These are phyloP conservation scores for Pseudoatta argentina DNA, from an alignment of 1,140 invertebrate species.

Conservation along the genomic window DNA sequence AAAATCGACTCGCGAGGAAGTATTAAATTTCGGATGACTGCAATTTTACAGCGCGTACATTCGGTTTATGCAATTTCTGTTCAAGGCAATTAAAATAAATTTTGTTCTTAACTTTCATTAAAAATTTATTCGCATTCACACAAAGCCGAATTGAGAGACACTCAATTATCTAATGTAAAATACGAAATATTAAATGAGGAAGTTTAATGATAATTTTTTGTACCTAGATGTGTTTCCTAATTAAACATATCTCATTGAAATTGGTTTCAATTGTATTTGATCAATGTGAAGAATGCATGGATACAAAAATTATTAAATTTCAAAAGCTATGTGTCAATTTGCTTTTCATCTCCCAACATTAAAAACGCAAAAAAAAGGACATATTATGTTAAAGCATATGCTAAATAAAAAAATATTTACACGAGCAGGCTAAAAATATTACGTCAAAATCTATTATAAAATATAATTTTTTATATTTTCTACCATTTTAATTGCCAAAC, in stretches of 20 bases:
- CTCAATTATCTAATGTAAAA: slow-evolving; percentile 26
- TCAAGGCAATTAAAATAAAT: slow-evolving; percentile 14
- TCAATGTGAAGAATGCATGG: background rate
- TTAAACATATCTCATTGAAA: background rate
- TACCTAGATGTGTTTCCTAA: background rate
- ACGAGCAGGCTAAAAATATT: slow-evolving; percentile 5
- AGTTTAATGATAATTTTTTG: slow-evolving; percentile 15
- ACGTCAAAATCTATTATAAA: background rate
- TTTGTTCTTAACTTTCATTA: slow-evolving; percentile 2
- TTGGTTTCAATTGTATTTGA: background rate
- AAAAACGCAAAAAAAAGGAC: slow-evolving; percentile 10
- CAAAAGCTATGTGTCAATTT: background rate
- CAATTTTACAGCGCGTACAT: background rate
- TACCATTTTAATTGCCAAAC: slow-evolving; percentile 14
- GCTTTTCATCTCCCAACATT: background rate
- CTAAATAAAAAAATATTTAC: background rate
- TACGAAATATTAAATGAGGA: background rate
- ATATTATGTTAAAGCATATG: slow-evolving; percentile 2
- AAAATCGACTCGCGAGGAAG: slow-evolving; percentile 6
- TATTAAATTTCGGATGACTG: background rate
- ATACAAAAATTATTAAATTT: slow-evolving; percentile 9
- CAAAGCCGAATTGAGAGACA: background rate
- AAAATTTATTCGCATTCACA: background rate
- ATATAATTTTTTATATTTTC: slow-evolving; percentile 15
- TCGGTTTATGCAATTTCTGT: background rate